phyloP scores from a whole-genome alignment of 2,888 invertebrate genomes.

The Micoletzkya japonica region DNA sequence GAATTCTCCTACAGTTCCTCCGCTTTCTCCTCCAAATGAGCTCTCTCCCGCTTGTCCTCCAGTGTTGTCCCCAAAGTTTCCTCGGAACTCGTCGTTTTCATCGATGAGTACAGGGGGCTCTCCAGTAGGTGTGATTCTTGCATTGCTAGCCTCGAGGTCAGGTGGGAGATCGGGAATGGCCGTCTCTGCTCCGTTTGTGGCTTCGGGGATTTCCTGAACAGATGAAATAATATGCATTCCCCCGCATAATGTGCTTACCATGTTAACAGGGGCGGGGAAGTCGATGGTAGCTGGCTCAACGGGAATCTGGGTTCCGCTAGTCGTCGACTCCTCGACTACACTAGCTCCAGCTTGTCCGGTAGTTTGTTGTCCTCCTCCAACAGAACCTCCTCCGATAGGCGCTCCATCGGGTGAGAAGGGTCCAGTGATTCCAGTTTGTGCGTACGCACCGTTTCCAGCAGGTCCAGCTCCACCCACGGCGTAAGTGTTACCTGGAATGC shows the following conservation, averaged over 20 bases:
- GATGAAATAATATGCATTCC: background rate
- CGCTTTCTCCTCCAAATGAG: slow-evolving; percentile 1
- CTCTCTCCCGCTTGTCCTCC: background rate
- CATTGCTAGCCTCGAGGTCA: slow-evolving; percentile 1
- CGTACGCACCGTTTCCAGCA: background rate
- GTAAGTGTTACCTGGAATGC: too few relatives aligned
- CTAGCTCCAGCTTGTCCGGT: background rate
- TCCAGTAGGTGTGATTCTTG: background rate
- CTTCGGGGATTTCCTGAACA: slow-evolving; percentile 1
- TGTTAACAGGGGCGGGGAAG: slow-evolving; percentile 4
- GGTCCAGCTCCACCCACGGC: too few relatives aligned
- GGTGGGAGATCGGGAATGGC: slow-evolving; percentile 8
- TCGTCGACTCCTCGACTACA: background rate
- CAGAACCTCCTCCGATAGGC: background rate
- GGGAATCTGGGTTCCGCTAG: slow-evolving; percentile 7
- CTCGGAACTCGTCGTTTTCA: background rate
- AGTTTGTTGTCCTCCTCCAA: background rate
- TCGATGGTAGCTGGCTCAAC: slow-evolving; percentile 16
- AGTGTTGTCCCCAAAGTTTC: too few relatives aligned
- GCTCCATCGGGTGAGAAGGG: background rate
- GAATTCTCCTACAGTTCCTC: slow-evolving; percentile 2
- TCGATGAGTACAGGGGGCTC: background rate
- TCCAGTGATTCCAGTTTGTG: background rate
- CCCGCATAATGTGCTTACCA: background rate
- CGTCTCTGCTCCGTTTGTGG: background rate